Conservation (phyloP, 2,888 invertebrate species). For the Cephus spinipes region DNA sequence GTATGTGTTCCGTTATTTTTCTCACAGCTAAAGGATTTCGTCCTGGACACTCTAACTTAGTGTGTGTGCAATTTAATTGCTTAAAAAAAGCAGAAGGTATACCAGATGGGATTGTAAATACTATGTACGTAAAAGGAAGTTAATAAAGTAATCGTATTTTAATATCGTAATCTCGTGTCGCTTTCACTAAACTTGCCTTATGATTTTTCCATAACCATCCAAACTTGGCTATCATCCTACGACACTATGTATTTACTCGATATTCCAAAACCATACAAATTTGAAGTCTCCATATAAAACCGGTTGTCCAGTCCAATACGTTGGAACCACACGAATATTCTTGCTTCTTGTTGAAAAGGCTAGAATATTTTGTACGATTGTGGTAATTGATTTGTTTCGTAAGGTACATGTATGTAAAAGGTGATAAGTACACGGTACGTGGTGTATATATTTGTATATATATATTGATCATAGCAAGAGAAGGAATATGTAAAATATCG, state of each 20-base stretch:
- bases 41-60: neutral
- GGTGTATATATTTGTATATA: neutral
- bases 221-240: neutral
- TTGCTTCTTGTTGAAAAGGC: neutral
- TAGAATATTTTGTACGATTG: neutral
- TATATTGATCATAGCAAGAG: neutral
- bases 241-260: neutral
- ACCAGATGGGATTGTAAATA: neutral
- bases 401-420: neutral
- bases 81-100: neutral
- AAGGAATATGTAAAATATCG: neutral
- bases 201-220: neutral
- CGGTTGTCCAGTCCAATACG: neutral
- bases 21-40: neutral
- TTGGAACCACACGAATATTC: neutral
- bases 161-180: neutral
- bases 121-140: neutral
- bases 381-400: too few relatives aligned
- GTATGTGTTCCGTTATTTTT: neutral
- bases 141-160: neutral
- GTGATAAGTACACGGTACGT: neutral
- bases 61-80: neutral
- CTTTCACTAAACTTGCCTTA: neutral
- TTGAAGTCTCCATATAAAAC: neutral
- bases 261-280: neutral